Conservation (phyloP, 2,797 vertebrate genomes). For the Rousettus madagascariensis region DNA sequence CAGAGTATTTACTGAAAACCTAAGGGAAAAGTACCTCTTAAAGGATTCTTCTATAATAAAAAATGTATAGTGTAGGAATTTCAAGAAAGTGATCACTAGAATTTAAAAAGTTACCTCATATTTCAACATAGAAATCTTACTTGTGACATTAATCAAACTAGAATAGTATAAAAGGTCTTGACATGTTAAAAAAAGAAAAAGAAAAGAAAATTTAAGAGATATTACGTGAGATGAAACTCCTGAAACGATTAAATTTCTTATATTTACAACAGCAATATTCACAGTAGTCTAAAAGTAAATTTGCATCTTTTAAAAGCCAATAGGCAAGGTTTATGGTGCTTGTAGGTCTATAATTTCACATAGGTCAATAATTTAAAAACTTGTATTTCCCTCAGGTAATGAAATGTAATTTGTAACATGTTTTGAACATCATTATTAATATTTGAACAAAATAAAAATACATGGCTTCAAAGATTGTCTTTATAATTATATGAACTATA, state of each 20-base stretch:
- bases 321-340: not conserved
- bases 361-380: not conserved
- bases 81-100: not conserved
- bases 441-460: slow-evolving; percentile 16
- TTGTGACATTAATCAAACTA: not conserved
- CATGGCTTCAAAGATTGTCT: not conserved
- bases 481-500: not conserved
- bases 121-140: not conserved
- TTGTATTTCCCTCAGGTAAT: not conserved
- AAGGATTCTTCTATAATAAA: not conserved
- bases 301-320: not conserved
- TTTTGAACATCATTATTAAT: not conserved
- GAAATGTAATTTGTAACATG: not conserved
- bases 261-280: not conserved
- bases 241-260: not conserved
- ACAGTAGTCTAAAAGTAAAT: not conserved
- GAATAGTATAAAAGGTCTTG: not conserved
- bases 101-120: not conserved
- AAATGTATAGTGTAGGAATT: not conserved
- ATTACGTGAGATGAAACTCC: not conserved
- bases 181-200: not conserved
- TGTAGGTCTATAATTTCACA: not conserved
- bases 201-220: not conserved
- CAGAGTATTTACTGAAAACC: not conserved
- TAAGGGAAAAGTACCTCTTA: not conserved